Percentiles rank a stretch among this genome's conserved stretches.
Evolutionary conservation across 2,113 vertebrate genomes (phyloP).

Genomic region (Microtus richardsoni): DNA sequence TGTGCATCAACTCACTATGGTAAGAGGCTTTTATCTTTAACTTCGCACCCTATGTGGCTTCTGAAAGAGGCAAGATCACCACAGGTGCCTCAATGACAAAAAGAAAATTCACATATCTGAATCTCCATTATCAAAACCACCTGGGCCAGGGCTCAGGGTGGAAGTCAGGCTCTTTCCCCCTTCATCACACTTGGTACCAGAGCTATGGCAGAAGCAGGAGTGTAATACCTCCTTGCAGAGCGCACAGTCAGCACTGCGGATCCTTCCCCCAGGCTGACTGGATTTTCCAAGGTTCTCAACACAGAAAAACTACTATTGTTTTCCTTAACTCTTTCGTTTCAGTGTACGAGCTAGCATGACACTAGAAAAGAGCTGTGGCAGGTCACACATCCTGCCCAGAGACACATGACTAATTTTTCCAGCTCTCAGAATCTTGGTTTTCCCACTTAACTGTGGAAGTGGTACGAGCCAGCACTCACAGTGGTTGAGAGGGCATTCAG

Average conservation of each 20-base stretch:
- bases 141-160: not conserved
- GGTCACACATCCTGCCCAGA: not conserved
- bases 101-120: constrained; percentile 18
- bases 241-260: not conserved
- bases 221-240: not conserved
- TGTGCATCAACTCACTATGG: not conserved
- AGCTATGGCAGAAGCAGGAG: not conserved
- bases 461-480: not conserved
- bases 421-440: not conserved
- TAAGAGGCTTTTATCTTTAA: constrained; percentile 37
- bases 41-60: constrained; percentile 20
- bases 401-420: not conserved
- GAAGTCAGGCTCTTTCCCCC: not conserved
- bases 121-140: not conserved
- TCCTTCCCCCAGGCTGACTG: not conserved
- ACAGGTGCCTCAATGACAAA: not conserved
- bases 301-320: not conserved
- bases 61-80: constrained; percentile 9
- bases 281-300: not conserved
- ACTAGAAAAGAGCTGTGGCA: not conserved
- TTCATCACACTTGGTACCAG: not conserved
- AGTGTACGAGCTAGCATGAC: not conserved
- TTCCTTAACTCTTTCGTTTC: not conserved
- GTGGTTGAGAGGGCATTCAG: not conserved
- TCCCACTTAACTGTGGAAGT: not conserved